Evolutionary conservation across 1,140 invertebrate genomes (phyloP).

Genomic region (Lepidurus apus): DNA sequence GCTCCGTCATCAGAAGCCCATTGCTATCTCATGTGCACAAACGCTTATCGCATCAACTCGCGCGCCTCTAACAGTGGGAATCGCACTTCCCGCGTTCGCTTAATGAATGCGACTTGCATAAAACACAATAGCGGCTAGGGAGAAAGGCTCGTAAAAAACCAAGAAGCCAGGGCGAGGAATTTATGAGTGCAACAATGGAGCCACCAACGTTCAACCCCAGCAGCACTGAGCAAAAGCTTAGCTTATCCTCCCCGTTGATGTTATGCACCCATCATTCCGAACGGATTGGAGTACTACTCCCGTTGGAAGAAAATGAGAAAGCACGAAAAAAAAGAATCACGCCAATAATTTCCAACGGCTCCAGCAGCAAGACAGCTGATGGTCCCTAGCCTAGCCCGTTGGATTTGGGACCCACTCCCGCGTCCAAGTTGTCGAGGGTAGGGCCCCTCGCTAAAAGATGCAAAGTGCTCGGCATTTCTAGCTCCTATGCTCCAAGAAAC

Average conservation of each 20-base stretch:
- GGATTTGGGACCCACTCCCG: not conserved
- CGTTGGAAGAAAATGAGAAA: not conserved
- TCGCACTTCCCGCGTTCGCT: not conserved
- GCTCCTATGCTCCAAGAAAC: conserved; percentile 3
- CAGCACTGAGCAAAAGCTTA: not conserved
- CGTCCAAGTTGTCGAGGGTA: not conserved
- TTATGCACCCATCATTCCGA: not conserved
- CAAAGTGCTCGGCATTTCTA: conserved; percentile 16
- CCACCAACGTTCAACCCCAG: not conserved
- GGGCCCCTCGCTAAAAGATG: not conserved
- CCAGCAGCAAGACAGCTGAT: not conserved
- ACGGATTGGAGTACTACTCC: not conserved
- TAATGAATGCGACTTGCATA: conserved; percentile 19
- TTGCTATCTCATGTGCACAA: not conserved
- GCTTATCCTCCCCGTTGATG: conserved; percentile 1
- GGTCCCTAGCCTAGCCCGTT: not conserved
- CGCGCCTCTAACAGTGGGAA: not conserved
- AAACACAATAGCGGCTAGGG: not conserved
- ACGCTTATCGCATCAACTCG: conserved; percentile 10
- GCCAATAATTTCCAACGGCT: not conserved
- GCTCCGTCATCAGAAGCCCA: not conserved
- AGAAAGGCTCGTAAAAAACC: not conserved
- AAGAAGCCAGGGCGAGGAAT: not conserved
- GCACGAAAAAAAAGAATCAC: not conserved
- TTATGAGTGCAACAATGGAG: not conserved